phyloP scores from a whole-genome alignment of 23 tunicate genomes.

The Halocynthia aurantium region DNA sequence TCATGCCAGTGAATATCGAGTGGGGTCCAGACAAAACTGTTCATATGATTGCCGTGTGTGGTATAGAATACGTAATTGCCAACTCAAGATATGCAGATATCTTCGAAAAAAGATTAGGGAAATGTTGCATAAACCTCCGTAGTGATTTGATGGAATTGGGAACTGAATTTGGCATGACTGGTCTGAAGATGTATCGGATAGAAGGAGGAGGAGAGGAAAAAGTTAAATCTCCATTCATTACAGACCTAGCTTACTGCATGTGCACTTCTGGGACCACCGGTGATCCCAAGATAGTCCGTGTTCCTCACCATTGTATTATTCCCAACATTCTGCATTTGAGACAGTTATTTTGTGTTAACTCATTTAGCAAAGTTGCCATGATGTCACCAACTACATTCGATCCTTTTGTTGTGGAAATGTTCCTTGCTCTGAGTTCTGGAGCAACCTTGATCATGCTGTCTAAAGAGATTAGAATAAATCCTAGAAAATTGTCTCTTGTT shows the following conservation, averaged over 20 bases:
- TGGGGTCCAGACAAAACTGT: not conserved
- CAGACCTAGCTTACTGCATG: constrained; percentile 40
- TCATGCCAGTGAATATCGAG: constrained; percentile 32
- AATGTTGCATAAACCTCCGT: too few species aligned
- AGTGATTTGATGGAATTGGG: not conserved
- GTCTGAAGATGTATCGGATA: not conserved
- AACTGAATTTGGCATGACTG: not conserved
- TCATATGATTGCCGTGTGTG: not conserved
- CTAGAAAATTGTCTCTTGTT: constrained; percentile 8
- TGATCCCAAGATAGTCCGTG: constrained; percentile 51
- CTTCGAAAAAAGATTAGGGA: not conserved
- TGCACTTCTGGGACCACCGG: constrained; percentile 85
- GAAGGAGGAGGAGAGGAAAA: not conserved
- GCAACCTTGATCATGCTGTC: constrained; percentile 56
- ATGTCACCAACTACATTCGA: constrained; percentile 88
- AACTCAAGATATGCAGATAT: not conserved
- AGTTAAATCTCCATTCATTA: not conserved
- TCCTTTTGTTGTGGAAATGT: constrained; percentile 75
- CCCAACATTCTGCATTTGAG: constrained; percentile 61
- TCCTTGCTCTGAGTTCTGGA: constrained; percentile 34
- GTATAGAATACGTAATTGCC: constrained; percentile 19
- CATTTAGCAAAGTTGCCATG: constrained; percentile 47
- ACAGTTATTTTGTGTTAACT: constrained; percentile 16
- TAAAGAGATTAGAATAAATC: constrained; percentile 13
- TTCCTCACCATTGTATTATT: constrained; percentile 64